These are phyloP conservation scores for Onthophagus sagittarius DNA, from an alignment of 2,888 invertebrate genomes.

Conservation along the genomic window DNA sequence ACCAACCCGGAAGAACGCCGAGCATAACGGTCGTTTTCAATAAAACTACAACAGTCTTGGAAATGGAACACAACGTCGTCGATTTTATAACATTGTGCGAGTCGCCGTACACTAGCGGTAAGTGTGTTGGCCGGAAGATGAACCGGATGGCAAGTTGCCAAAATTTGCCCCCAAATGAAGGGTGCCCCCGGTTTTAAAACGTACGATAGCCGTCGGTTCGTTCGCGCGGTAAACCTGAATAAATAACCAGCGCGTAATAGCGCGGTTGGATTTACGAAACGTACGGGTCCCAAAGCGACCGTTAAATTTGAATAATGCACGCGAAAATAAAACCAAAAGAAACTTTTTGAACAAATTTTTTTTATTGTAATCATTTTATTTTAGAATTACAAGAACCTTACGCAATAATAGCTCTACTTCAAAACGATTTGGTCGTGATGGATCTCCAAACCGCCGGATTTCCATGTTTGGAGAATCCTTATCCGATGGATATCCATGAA, in stretches of 20 bases:
- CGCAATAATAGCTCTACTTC: conserved; percentile 94
- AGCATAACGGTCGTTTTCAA: conserved; percentile 95
- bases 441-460: conserved; percentile 94
- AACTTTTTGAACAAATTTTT: background rate
- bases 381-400: conserved; percentile 96
- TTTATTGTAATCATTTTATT: conserved; percentile 35
- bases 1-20: conserved; percentile 84
- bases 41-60: conserved; percentile 93
- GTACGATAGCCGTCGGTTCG: background rate
- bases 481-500: conserved; percentile 99
- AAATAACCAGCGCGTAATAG: background rate
- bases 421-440: conserved; percentile 96
- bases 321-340: background rate
- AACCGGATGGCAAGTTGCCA: background rate
- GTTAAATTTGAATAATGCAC: background rate
- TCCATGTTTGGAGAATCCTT: conserved; percentile 98
- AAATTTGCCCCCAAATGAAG: background rate
- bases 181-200: background rate
- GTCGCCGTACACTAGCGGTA: conserved; percentile 90
- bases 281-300: background rate
- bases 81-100: conserved; percentile 96
- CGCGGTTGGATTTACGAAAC: background rate
- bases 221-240: background rate
- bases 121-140: conserved; percentile 33
- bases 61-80: conserved; percentile 98